A percentile compares a stretch with the other conserved stretches of the same genome.
Conservation (phyloP, 2,113 vertebrate species). For the Protomyctophum bolini region DNA sequence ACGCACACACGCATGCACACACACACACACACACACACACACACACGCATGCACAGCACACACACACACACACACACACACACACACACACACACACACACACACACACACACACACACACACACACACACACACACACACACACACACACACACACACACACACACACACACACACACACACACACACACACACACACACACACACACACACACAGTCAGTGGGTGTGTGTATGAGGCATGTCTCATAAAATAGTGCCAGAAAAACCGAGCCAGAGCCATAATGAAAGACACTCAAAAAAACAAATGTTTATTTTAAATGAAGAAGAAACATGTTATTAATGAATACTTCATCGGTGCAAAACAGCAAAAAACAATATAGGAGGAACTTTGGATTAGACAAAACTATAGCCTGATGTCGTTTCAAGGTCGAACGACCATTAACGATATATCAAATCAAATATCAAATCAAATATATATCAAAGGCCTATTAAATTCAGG, state of each 20-base stretch:
- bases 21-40: too few relatives aligned
- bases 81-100: neutral
- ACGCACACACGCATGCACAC: too few relatives aligned
- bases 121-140: neutral
- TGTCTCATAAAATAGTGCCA: constrained; percentile 49
- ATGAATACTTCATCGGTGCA: constrained; percentile 10
- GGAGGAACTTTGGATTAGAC: too few relatives aligned
- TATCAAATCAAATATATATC: too few relatives aligned
- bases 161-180: too few relatives aligned
- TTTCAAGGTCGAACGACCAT: too few relatives aligned
- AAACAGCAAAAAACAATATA: neutral
- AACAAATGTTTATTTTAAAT: constrained; percentile 22
- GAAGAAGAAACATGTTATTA: neutral
- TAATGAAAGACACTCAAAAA: neutral
- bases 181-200: neutral
- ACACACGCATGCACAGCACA: neutral
- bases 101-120: too few relatives aligned
- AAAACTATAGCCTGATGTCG: neutral
- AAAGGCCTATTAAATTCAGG: too few relatives aligned
- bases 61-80: too few relatives aligned
- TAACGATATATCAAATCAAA: too few relatives aligned
- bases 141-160: too few relatives aligned
- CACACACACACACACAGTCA: constrained; percentile 41
- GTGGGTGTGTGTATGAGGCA: constrained; percentile 43
- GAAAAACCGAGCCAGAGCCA: constrained; percentile 28